Conservation (phyloP, 2,888 invertebrate species). For the Scaptomyza flava region DNA sequence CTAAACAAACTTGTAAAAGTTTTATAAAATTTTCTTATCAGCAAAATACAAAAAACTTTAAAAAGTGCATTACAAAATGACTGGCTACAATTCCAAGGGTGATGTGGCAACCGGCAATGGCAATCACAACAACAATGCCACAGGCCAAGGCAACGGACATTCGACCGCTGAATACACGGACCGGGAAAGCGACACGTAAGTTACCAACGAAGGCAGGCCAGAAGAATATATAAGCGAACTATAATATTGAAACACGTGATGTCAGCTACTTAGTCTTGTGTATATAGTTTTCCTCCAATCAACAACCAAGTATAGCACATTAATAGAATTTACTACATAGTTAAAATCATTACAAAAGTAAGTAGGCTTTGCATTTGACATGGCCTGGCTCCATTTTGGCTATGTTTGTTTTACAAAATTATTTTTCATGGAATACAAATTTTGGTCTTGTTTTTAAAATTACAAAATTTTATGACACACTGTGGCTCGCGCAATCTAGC, state of each 20-base stretch:
- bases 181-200: conserved; percentile 64
- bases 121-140: conserved; percentile 30
- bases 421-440: neutral
- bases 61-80: conserved; percentile 50
- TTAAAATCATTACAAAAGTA: neutral
- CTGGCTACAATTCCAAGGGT: conserved; percentile 59
- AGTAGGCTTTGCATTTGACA: conserved; percentile 32
- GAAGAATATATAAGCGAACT: neutral
- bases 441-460: neutral
- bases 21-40: conserved; percentile 23
- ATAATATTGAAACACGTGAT: conserved; percentile 41
- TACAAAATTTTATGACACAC: neutral
- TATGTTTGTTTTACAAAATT: neutral
- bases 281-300: conserved; percentile 37
- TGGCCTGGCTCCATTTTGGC: conserved; percentile 1
- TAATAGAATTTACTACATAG: conserved; percentile 12
- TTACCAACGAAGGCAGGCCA: conserved; percentile 1
- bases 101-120: conserved; percentile 61
- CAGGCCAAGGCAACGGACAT: conserved; percentile 24
- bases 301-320: conserved; percentile 32
- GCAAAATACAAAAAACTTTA: neutral
- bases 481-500: neutral
- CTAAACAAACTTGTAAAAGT: conserved; percentile 10
- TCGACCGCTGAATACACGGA: conserved; percentile 47
- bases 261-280: conserved; percentile 21